A percentile compares a stretch with the other conserved stretches of the same genome.
These are phyloP conservation scores for Hyles euphorbiae DNA, from an alignment of 1,140 invertebrate species.

Conservation along the genomic window DNA sequence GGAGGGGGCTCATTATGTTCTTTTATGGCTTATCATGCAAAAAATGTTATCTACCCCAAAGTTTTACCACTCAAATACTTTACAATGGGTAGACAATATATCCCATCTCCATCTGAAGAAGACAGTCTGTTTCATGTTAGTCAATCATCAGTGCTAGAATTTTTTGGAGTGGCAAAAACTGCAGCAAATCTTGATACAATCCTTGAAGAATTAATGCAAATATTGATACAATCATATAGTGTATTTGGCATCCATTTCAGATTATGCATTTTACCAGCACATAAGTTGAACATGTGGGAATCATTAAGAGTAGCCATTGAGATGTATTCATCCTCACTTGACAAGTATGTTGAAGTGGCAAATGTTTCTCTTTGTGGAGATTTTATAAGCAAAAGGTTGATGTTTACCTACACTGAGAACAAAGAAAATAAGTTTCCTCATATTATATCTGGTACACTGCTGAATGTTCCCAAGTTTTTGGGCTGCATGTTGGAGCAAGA, in stretches of 20 bases:
- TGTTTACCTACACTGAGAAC: constrained; percentile 76
- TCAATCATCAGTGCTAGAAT: constrained; percentile 78
- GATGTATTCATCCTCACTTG: constrained; percentile 78
- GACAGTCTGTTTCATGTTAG: constrained; percentile 77
- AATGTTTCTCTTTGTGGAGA: constrained; percentile 78
- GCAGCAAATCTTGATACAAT: constrained; percentile 55
- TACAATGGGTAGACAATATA: constrained; percentile 79
- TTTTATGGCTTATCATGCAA: constrained; percentile 80
- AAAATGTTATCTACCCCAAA: constrained; percentile 74
- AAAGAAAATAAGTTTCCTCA: constrained; percentile 75
- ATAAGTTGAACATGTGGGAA: constrained; percentile 77
- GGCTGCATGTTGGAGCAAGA: constrained; percentile 81
- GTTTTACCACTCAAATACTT: constrained; percentile 79
- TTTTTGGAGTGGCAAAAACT: constrained; percentile 75
- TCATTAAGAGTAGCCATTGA: constrained; percentile 79
- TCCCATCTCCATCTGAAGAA: constrained; percentile 56
- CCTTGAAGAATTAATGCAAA: constrained; percentile 68
- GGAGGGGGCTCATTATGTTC: constrained; percentile 79
- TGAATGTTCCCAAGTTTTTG: constrained; percentile 80
- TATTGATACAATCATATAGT: constrained; percentile 74
- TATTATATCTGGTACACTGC: constrained; percentile 78
- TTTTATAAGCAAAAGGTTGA: constrained; percentile 82
- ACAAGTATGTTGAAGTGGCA: constrained; percentile 80
- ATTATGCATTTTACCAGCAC: constrained; percentile 74
- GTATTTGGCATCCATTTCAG: constrained; percentile 78